Evolutionary conservation across 64 coral and sea anemone species (phyloP).

Genomic region (Stichodactyla helianthus): DNA sequence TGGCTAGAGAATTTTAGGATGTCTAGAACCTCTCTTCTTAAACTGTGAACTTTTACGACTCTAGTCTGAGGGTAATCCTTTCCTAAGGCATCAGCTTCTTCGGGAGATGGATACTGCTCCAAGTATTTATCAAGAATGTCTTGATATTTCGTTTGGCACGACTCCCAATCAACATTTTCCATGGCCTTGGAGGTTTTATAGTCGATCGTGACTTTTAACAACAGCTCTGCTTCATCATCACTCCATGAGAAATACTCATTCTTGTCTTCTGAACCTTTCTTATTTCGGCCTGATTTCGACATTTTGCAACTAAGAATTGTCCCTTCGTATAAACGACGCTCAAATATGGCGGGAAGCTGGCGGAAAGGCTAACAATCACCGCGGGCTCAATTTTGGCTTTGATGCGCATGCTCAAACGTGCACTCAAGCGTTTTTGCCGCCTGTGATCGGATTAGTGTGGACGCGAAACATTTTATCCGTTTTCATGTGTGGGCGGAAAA

Average conservation of each 20-base stretch:
- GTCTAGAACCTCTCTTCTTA: too few relatives aligned
- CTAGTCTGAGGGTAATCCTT: constrained; percentile 54
- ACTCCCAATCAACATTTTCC: constrained; percentile 54
- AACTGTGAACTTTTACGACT: too few relatives aligned
- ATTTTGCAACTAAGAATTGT: neutral
- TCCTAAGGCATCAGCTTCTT: constrained; percentile 43
- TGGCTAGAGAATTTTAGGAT: too few relatives aligned
- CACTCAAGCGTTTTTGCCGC: too few relatives aligned
- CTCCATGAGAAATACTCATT: constrained; percentile 38
- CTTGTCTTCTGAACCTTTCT: constrained; percentile 19
- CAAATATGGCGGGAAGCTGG: too few relatives aligned
- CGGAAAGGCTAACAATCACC: too few relatives aligned
- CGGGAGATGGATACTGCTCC: constrained; percentile 40
- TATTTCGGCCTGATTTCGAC: constrained; percentile 43
- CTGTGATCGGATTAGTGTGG: too few relatives aligned
- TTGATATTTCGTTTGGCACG: constrained; percentile 45
- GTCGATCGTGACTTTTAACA: constrained; percentile 35
- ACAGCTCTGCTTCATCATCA: constrained; percentile 50
- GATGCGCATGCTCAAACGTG: too few relatives aligned
- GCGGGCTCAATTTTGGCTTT: too few relatives aligned
- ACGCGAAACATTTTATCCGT: too few relatives aligned
- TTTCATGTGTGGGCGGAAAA: too few relatives aligned
- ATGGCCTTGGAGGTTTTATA: constrained; percentile 50
- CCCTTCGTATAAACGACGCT: too few relatives aligned
- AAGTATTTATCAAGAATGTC: constrained; percentile 47